phyloP scores from a whole-genome alignment of 2,113 vertebrate species.

The pig (Sus scrofa) region DNA sequence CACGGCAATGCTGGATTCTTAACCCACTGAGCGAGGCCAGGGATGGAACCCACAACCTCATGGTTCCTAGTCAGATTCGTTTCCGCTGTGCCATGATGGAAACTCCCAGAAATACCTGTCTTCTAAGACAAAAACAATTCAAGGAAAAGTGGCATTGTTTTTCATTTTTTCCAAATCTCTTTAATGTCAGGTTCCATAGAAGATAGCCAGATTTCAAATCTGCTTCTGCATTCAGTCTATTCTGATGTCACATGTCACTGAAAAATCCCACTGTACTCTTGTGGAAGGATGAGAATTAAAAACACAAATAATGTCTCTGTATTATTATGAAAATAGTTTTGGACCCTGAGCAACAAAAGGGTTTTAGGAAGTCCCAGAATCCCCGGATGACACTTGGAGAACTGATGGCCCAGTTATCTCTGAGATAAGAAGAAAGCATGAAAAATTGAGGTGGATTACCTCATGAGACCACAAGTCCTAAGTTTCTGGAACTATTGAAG shows the following conservation, averaged over 20 bases:
- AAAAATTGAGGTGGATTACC: background rate
- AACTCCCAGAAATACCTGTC: too few species aligned
- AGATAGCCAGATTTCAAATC: background rate
- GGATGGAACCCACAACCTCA: too few species aligned
- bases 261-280: background rate
- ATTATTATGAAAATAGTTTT: background rate
- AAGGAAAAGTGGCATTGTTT: background rate
- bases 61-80: too few species aligned
- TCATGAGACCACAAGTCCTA: background rate
- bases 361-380: background rate
- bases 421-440: background rate
- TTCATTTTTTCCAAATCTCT: background rate
- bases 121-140: conserved; percentile 40
- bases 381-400: background rate
- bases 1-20: too few species aligned
- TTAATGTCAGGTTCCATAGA: conserved; percentile 22
- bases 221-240: background rate
- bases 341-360: background rate
- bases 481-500: background rate
- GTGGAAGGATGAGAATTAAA: background rate
- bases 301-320: background rate
- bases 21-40: too few species aligned
- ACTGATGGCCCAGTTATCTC: background rate
- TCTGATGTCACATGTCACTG: background rate
- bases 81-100: too few species aligned